Percentiles rank a stretch among this genome's conserved stretches.
phyloP scores from a whole-genome alignment of 1,140 invertebrate species.

The Dermatophagoides farinae region DNA sequence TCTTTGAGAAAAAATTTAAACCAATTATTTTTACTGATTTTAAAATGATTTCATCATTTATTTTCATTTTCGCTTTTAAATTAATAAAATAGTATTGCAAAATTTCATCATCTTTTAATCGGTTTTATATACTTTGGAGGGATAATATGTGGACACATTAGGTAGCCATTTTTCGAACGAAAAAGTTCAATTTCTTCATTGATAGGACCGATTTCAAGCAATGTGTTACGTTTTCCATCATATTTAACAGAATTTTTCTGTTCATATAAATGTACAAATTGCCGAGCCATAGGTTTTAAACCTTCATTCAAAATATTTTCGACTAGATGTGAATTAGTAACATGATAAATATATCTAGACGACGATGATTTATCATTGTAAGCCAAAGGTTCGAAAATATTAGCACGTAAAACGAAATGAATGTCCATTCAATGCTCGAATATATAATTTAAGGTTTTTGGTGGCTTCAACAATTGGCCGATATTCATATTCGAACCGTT shows the following conservation, averaged over 20 bases:
- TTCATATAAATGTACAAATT: constrained; percentile 4
- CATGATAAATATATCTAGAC: not conserved
- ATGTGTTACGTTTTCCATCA: not conserved
- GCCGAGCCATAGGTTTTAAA: not conserved
- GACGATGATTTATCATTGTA: not conserved
- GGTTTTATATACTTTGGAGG: not conserved
- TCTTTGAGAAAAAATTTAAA: too few relatives aligned
- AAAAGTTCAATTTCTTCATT: not conserved
- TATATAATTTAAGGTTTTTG: not conserved
- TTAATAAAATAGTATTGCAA: not conserved
- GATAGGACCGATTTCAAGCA: not conserved
- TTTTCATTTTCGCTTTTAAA: not conserved
- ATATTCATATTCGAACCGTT: constrained; percentile 3
- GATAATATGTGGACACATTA: not conserved
- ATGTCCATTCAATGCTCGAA: constrained; percentile 3
- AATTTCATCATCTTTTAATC: not conserved
- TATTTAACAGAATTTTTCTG: not conserved
- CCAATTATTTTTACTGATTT: not conserved
- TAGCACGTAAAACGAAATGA: not conserved
- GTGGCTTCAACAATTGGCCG: not conserved
- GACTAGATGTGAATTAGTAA: not conserved
- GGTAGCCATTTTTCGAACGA: constrained; percentile 1
- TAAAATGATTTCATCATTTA: too few relatives aligned
- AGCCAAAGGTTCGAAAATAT: not conserved
- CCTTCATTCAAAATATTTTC: not conserved